Evolutionary conservation across 2,797 vertebrate genomes (phyloP).

Genomic region (Acanthopagrus latus): DNA sequence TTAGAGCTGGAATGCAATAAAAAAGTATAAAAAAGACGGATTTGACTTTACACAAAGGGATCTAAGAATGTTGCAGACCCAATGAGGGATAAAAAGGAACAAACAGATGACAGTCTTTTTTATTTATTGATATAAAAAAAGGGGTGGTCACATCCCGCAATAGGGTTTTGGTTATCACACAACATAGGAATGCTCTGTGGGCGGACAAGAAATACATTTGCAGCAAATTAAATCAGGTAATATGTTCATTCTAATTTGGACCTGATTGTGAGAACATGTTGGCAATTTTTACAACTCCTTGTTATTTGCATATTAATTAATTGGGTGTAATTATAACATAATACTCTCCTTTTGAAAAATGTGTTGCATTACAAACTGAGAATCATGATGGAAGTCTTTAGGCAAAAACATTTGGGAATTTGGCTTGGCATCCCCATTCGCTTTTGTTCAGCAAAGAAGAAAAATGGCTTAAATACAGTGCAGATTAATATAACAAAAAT

Average conservation of each 20-base stretch:
- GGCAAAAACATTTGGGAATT: slow-evolving; percentile 72
- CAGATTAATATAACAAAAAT: slow-evolving; percentile 68
- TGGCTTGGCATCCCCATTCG: slow-evolving; percentile 64
- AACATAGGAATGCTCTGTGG: slow-evolving; percentile 71
- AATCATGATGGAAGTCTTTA: slow-evolving; percentile 57
- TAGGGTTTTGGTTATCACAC: slow-evolving; percentile 72
- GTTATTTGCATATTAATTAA: slow-evolving; percentile 65
- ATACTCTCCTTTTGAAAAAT: slow-evolving; percentile 42
- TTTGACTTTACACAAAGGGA: slow-evolving; percentile 79
- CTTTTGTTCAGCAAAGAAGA: slow-evolving; percentile 72
- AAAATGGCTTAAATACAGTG: slow-evolving; percentile 60
- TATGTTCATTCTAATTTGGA: slow-evolving; percentile 63
- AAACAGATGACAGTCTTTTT: slow-evolving; percentile 75
- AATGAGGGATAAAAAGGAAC: slow-evolving; percentile 73
- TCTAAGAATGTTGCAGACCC: slow-evolving; percentile 75
- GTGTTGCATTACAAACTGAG: slow-evolving; percentile 47
- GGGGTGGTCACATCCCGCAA: slow-evolving; percentile 71
- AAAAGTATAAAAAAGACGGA: slow-evolving; percentile 69
- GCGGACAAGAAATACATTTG: slow-evolving; percentile 47
- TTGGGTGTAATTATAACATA: slow-evolving; percentile 40
- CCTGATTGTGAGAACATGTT: slow-evolving; percentile 43
- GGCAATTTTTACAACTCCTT: slow-evolving; percentile 49
- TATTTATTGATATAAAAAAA: slow-evolving; percentile 77
- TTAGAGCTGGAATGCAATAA: slow-evolving; percentile 82
- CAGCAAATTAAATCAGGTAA: slow-evolving; percentile 47